Percentiles rank a stretch among this genome's conserved stretches.
Evolutionary conservation across 1,140 invertebrate genomes (phyloP).

Genomic region (Heliothis subflexa): DNA sequence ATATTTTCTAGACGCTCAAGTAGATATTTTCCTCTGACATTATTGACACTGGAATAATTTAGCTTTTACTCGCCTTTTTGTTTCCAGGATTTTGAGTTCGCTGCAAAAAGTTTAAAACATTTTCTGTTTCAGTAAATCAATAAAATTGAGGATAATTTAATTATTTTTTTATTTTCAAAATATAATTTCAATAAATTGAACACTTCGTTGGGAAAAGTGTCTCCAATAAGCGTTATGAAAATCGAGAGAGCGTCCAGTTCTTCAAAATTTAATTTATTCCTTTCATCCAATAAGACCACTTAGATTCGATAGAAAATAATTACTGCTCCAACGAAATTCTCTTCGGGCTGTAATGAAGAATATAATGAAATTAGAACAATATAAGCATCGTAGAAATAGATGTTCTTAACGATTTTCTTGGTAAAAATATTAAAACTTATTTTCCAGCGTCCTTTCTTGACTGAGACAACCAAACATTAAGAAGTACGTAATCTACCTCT

Average conservation of each 20-base stretch:
- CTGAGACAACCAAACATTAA: constrained; percentile 4
- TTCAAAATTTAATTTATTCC: constrained; percentile 56
- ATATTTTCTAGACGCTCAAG: constrained; percentile 1
- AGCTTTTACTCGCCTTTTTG: not conserved
- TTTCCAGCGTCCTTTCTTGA: constrained; percentile 29
- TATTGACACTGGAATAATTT: constrained; percentile 22
- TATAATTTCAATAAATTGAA: constrained; percentile 21
- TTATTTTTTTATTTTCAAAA: constrained; percentile 26
- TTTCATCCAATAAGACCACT: constrained; percentile 50
- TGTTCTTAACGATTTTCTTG: not conserved
- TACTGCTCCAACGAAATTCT: constrained; percentile 33
- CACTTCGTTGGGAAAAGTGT: constrained; percentile 40
- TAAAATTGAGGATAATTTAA: not conserved
- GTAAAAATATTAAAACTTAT: constrained; percentile 29
- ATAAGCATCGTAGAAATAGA: constrained; percentile 21
- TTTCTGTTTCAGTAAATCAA: too few species aligned
- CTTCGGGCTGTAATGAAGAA: constrained; percentile 33
- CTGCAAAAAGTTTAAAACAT: too few species aligned
- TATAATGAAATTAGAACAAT: constrained; percentile 41
- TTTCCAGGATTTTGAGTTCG: too few species aligned
- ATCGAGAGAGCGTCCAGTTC: constrained; percentile 36
- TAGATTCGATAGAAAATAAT: constrained; percentile 48
- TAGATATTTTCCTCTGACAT: not conserved
- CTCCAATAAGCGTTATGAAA: constrained; percentile 49
- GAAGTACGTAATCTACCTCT: constrained; percentile 29